Base-by-base conservation (phyloP, 2,888 invertebrate genomes). In the Rhopalosiphum nymphaeae region DNA sequence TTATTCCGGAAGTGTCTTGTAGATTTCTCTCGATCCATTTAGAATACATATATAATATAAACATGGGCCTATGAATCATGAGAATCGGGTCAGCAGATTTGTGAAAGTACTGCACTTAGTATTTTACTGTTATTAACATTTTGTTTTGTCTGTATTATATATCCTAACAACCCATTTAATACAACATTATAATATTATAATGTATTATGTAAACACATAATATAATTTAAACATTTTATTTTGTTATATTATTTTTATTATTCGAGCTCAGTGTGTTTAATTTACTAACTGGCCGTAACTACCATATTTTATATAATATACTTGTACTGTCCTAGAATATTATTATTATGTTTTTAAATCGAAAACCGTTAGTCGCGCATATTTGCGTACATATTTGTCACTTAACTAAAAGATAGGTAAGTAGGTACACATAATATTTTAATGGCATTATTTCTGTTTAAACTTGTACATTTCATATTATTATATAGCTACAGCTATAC, bases 71-170 rank as follows among this genome's bases (percentile, higher is more conserved):
- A 90, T 91, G 91, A 94, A 94, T 94, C 94, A 94, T 94, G 94
- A 94, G 94, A 94, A 94, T 90, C 49, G 90, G 94, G 94, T 94
- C 94, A 94, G 42, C 86, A 86, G 61, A 94, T 90, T 94, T 94
- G 94, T 94, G 94, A 94, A 94, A 94, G 94, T 94, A 85, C 56
- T 36, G 78, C 92, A 88, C 88, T 92, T 92, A 92, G 49, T 91
- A 67, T 61, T 94, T 91, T 94, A 90, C 90, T 86, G 91, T 94
- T 94, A 90, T 94, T 90, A 94, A 94, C 94, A 94, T 94, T 94
- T 93, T 91, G 90, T 94, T 67, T 94, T 90, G 90, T 87, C 86
- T 9, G 92, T 67, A 53, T 67, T 67, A 53, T 67, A n/a, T n/a
- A 78, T 87, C 29, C 42, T 26, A 88, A 92, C 67, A 88, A 78